A percentile compares a stretch with the other conserved stretches of the same genome.
Evolutionary conservation across 1,140 invertebrate genomes (phyloP).

Genomic region (Bombus sylvicola): DNA sequence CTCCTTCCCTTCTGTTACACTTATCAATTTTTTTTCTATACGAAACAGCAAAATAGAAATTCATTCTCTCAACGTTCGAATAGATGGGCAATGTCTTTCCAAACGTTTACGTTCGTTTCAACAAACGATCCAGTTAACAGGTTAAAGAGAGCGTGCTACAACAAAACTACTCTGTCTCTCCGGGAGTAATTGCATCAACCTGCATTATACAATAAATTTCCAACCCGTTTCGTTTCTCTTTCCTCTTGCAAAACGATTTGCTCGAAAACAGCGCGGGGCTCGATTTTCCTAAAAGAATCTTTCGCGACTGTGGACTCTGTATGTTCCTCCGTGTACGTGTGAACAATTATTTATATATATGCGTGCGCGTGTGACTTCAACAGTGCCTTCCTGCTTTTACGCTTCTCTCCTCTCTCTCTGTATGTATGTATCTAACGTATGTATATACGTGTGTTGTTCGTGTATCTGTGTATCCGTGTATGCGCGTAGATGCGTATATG

Average conservation of each 20-base stretch:
- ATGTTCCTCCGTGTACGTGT: constrained; percentile 29
- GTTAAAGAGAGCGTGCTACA: background rate
- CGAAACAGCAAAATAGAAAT: background rate
- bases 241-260: background rate
- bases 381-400: constrained; percentile 57
- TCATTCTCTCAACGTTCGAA: background rate
- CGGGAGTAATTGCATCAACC: background rate
- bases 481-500: background rate
- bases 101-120: background rate
- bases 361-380: constrained; percentile 53
- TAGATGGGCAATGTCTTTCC: background rate
- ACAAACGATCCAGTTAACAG: constrained; percentile 7
- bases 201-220: background rate
- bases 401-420: background rate
- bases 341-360: constrained; percentile 47
- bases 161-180: background rate
- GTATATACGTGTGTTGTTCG: background rate
- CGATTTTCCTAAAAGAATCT: constrained; percentile 36
- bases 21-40: too few relatives aligned
- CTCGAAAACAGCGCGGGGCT: constrained; percentile 39
- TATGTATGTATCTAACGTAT: background rate
- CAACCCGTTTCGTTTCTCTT: background rate
- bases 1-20: background rate
- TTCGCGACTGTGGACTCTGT: constrained; percentile 30
- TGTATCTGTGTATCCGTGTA: background rate